phyloP scores from a whole-genome alignment of 2,888 invertebrate species.

The Oithona nana region DNA sequence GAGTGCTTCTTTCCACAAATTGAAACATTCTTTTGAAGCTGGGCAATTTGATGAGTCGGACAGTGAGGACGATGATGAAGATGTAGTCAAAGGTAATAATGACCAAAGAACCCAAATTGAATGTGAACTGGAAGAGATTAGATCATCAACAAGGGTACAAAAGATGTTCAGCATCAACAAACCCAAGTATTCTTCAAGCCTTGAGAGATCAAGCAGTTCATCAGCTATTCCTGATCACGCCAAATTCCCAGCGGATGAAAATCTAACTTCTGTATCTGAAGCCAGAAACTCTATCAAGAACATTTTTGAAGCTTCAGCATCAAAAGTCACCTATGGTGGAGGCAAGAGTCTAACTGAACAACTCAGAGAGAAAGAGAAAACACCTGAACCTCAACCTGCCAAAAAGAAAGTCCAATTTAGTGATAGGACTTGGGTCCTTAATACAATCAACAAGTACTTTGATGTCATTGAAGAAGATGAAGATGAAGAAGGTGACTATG shows the following conservation, averaged over 20 bases:
- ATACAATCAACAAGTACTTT: constrained; percentile 15
- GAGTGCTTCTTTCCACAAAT: constrained; percentile 12
- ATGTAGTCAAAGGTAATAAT: not conserved
- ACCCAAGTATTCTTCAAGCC: not conserved
- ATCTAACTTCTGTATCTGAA: not conserved
- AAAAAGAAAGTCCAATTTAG: not conserved
- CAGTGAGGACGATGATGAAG: not conserved
- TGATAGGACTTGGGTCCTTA: constrained; percentile 3
- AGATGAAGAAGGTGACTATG: constrained; percentile 10
- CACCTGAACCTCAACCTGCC: not conserved
- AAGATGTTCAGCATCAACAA: constrained; percentile 9
- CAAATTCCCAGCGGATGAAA: not conserved
- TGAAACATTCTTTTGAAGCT: constrained; percentile 3
- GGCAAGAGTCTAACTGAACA: not conserved
- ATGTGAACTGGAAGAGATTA: constrained; percentile 1
- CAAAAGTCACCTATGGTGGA: constrained; percentile 8
- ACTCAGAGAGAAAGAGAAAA: not conserved
- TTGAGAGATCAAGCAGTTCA: not conserved
- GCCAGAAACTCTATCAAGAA: not conserved
- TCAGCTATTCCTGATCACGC: not conserved
- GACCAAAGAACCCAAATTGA: not conserved
- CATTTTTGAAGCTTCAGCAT: not conserved
- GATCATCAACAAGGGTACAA: constrained; percentile 4
- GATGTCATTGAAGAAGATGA: constrained; percentile 16
- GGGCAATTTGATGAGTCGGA: not conserved